Conservation (phyloP, 2,888 invertebrate genomes). For the Tortrix viridana region DNA sequence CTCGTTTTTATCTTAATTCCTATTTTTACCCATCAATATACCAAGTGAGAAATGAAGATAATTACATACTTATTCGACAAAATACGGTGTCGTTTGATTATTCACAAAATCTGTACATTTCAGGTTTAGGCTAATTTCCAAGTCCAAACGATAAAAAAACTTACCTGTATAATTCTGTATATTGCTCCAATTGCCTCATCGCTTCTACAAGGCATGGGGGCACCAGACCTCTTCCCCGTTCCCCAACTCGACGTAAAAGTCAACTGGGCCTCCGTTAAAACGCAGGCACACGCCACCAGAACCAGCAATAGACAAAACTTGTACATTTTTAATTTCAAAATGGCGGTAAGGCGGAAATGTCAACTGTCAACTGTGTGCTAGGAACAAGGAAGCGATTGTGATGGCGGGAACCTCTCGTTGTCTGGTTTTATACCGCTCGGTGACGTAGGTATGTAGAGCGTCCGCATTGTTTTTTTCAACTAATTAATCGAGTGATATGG, state of each 20-base stretch:
- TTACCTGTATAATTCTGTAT: conserved; percentile 72
- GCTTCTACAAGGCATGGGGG: conserved; percentile 60
- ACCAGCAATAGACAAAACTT: conserved; percentile 55
- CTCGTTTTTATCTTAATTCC: no score
- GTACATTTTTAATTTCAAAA: conserved; percentile 52
- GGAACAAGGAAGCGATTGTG: conserved; percentile 7
- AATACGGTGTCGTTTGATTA: no score
- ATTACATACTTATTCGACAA: no score
- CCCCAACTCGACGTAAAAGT: conserved; percentile 85
- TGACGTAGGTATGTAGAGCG: conserved; percentile 19
- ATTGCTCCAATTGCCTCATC: conserved; percentile 67
- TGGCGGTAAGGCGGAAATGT: conserved; percentile 1
- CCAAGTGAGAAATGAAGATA: no score
- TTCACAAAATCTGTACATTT: no score
- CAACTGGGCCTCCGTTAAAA: conserved; percentile 71
- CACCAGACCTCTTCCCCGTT: conserved; percentile 65
- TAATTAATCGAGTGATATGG: conserved; percentile 18
- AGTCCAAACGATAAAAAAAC: not conserved
- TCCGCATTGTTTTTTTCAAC: conserved; percentile 3
- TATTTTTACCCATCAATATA: no score
- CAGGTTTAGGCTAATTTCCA: no score
- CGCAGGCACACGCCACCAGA: conserved; percentile 54
- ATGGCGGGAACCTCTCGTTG: not conserved
- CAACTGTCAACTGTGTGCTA: conserved; percentile 2
- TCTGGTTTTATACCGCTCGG: conserved; percentile 19